Evolutionary conservation across 2,113 vertebrate species (phyloP).

Genomic region (Equus quagga): DNA sequence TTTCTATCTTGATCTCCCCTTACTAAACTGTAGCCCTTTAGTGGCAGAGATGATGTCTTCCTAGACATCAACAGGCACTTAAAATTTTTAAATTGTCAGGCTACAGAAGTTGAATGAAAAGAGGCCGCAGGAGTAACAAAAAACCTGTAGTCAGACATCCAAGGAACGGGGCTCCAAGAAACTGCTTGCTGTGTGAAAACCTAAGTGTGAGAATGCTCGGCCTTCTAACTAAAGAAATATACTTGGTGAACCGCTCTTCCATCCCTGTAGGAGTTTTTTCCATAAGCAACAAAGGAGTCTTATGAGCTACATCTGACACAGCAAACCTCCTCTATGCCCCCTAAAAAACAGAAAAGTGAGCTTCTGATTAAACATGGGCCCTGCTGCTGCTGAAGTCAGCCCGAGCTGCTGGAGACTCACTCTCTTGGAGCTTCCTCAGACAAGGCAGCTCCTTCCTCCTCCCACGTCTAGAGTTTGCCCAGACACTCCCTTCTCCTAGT

Average conservation of each 20-base stretch:
- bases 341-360: not conserved
- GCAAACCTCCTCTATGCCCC: not conserved
- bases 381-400: not conserved
- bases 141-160: not conserved
- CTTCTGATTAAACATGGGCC: not conserved
- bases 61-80: not conserved
- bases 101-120: not conserved
- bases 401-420: not conserved
- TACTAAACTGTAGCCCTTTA: not conserved
- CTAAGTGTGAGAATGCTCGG: not conserved
- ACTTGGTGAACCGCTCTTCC: not conserved
- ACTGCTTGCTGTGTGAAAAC: not conserved
- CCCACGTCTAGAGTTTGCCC: not conserved
- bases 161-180: not conserved
- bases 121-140: not conserved
- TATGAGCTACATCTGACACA: not conserved
- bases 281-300: not conserved
- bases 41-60: conserved; percentile 16
- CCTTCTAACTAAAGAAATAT: not conserved
- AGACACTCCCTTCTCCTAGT: not conserved
- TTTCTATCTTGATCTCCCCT: conserved; percentile 17
- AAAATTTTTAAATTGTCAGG: not conserved
- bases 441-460: not conserved
- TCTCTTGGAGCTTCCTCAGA: not conserved
- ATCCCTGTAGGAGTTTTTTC: not conserved